Percentiles rank a stretch among this genome's conserved stretches.
Conservation (phyloP, 2,113 vertebrate species). For the Trematomus loennbergii region DNA sequence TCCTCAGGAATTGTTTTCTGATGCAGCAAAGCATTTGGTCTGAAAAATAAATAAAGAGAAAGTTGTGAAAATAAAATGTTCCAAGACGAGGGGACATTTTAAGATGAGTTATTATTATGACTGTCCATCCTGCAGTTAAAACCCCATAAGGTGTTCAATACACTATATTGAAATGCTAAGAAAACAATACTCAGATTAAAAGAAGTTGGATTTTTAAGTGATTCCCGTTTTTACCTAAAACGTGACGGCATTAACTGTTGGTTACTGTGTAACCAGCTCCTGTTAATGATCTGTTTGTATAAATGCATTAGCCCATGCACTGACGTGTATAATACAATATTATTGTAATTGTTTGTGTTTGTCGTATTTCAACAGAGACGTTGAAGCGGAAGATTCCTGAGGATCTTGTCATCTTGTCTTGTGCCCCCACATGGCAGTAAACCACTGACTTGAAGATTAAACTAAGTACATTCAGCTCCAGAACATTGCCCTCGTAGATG, state of each 20-base stretch:
- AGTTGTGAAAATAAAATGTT: background rate
- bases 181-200: background rate
- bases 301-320: background rate
- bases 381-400: conserved; percentile 27
- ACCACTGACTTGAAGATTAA: conserved; percentile 47
- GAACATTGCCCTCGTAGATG: conserved; percentile 64
- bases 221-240: background rate
- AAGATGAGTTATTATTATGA: background rate
- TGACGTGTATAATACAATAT: background rate
- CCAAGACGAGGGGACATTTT: background rate
- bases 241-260: background rate
- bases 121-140: background rate
- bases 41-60: background rate
- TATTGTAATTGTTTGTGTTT: conserved; percentile 3
- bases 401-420: conserved; percentile 7
- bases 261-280: conserved; percentile 43
- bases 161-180: background rate
- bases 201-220: background rate
- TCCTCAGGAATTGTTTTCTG: background rate
- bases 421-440: conserved; percentile 45
- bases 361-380: conserved; percentile 42
- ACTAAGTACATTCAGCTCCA: conserved; percentile 33
- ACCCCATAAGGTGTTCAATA: background rate
- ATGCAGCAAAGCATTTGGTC: background rate
- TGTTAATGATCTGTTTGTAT: conserved; percentile 30